phyloP scores from a whole-genome alignment of 2,888 invertebrate genomes.

The Pollenia griseotomentosa region DNA sequence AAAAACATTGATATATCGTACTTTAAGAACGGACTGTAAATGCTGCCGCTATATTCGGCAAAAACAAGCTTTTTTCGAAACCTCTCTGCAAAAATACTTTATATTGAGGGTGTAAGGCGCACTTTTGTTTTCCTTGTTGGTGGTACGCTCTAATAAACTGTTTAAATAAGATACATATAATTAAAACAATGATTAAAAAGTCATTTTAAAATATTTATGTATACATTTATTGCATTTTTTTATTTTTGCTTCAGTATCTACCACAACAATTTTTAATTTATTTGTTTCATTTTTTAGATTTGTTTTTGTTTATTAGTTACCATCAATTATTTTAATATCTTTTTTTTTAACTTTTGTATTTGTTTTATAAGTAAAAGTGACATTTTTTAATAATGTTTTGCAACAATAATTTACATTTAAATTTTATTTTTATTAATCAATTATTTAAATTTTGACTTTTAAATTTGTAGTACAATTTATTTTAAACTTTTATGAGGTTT shows the following conservation, averaged over 20 bases:
- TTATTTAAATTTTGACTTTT: slow-evolving; percentile 72
- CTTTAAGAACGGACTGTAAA: too few relatives aligned
- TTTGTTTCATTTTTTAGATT: slow-evolving; percentile 71
- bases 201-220: slow-evolving; percentile 77
- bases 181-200: slow-evolving; percentile 22
- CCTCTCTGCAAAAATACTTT: too few relatives aligned
- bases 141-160: too few relatives aligned
- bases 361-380: slow-evolving; percentile 72
- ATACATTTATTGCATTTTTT: slow-evolving; percentile 83
- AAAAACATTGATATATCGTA: too few relatives aligned
- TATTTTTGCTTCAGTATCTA: slow-evolving; percentile 80
- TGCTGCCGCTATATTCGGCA: too few relatives aligned
- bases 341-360: slow-evolving; percentile 70
- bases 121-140: too few relatives aligned
- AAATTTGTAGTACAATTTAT: slow-evolving; percentile 59
- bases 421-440: slow-evolving; percentile 71
- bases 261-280: slow-evolving; percentile 81
- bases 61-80: too few relatives aligned
- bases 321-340: slow-evolving; percentile 69
- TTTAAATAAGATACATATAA: too few relatives aligned
- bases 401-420: slow-evolving; percentile 73
- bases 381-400: slow-evolving; percentile 69
- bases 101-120: too few relatives aligned
- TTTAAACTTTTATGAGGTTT: slow-evolving; percentile 74
- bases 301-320: slow-evolving; percentile 61